Percentiles rank a stretch among this genome's conserved stretches.
These are phyloP conservation scores for Anthrax anthrax DNA, from an alignment of 2,888 invertebrate genomes.

Conservation along the genomic window DNA sequence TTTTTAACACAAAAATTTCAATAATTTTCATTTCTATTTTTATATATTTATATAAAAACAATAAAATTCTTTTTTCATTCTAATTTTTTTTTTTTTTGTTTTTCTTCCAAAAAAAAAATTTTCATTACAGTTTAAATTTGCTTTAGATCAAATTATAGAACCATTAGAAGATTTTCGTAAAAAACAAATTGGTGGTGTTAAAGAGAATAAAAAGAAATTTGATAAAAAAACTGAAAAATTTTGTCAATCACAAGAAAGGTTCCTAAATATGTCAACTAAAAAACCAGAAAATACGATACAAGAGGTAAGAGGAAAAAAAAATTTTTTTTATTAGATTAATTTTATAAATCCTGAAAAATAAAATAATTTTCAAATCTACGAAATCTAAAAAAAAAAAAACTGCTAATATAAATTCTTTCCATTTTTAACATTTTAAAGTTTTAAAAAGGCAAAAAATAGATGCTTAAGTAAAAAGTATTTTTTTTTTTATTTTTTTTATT, in stretches of 20 bases:
- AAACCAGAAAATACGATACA: slow-evolving; percentile 80
- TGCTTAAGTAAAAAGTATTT: too few relatives aligned
- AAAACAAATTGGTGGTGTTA: slow-evolving; percentile 87
- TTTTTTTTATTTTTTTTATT: too few relatives aligned
- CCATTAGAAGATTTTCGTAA: slow-evolving; percentile 89
- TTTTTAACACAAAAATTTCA: not conserved
- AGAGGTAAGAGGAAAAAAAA: slow-evolving; percentile 61
- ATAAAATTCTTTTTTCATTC: not conserved
- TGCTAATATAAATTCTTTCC: too few relatives aligned
- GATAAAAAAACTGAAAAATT: slow-evolving; percentile 97
- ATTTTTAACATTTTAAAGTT: too few relatives aligned
- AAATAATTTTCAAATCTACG: too few relatives aligned
- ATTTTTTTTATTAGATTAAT: not conserved
- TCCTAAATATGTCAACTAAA: slow-evolving; percentile 82
- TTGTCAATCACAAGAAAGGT: slow-evolving; percentile 91
- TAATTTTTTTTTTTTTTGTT: not conserved
- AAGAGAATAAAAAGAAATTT: slow-evolving; percentile 89
- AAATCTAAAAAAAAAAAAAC: too few relatives aligned
- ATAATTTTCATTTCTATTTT: too few relatives aligned
- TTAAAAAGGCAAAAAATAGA: too few relatives aligned
- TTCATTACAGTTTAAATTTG: slow-evolving; percentile 67
- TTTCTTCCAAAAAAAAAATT: too few relatives aligned
- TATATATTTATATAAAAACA: not conserved
- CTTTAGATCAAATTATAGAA: slow-evolving; percentile 83
- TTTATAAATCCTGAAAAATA: too few relatives aligned